phyloP scores from a whole-genome alignment of 2,797 vertebrate species.

The Atherinosoma microstoma region DNA sequence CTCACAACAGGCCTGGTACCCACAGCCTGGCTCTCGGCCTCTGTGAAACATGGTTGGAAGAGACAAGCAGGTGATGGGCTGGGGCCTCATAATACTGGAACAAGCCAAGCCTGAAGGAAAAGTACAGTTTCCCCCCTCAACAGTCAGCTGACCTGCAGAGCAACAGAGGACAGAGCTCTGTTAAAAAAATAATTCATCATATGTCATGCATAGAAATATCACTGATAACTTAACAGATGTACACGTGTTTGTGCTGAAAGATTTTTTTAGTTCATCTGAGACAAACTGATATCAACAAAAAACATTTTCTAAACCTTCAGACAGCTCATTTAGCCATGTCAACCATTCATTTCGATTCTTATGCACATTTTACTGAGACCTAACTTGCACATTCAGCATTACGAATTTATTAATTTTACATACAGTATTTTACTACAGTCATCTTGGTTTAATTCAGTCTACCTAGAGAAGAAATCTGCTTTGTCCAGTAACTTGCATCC shows the following conservation, averaged over 20 bases:
- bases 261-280: background rate
- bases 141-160: slow-evolving; percentile 88
- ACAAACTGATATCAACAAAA: background rate
- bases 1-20: slow-evolving; percentile 84
- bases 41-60: slow-evolving; percentile 77
- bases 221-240: background rate
- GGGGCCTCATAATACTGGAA: slow-evolving; percentile 83
- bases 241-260: background rate
- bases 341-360: background rate
- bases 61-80: slow-evolving; percentile 84
- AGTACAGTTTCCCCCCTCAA: slow-evolving; percentile 87
- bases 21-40: slow-evolving; percentile 81
- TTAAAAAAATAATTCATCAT: background rate
- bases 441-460: slow-evolving; percentile 12
- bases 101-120: slow-evolving; percentile 81
- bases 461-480: slow-evolving; percentile 94
- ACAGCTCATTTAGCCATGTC: background rate
- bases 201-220: slow-evolving; percentile 9
- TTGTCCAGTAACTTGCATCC: slow-evolving; percentile 97
- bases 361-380: background rate
- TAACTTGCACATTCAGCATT: background rate
- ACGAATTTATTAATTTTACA: background rate
- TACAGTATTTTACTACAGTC: background rate
- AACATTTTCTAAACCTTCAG: background rate
- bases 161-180: slow-evolving; percentile 18